Evolutionary conservation across 2,888 invertebrate genomes (phyloP).

Genomic region (Epistrophe eligans): DNA sequence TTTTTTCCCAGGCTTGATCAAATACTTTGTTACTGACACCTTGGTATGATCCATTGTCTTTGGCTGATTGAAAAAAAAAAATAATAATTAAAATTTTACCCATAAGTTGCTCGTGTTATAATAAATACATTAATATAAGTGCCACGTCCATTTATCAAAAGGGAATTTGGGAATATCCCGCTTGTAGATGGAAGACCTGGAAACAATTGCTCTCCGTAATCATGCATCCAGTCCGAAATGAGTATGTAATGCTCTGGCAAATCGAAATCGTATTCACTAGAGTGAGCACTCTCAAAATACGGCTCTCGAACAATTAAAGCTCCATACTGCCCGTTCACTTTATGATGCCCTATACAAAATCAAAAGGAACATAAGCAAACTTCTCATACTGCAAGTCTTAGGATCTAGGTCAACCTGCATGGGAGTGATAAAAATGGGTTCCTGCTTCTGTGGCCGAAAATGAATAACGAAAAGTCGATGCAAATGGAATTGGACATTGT

Average conservation of each 20-base stretch:
- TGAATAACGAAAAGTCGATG: conserved; percentile 88
- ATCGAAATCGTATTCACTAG: conserved; percentile 89
- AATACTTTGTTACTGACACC: conserved; percentile 78
- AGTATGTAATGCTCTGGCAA: conserved; percentile 88
- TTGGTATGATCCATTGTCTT: conserved; percentile 48
- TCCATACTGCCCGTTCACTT: conserved; percentile 92
- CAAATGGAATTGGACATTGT: conserved; percentile 91
- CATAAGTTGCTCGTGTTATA: neutral
- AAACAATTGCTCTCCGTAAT: conserved; percentile 83
- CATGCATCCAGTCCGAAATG: conserved; percentile 92
- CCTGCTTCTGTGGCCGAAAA: conserved; percentile 89
- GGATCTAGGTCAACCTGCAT: conserved; percentile 84
- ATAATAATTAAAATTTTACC: neutral
- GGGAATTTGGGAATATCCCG: conserved; percentile 78
- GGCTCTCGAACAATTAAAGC: conserved; percentile 89
- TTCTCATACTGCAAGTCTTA: neutral
- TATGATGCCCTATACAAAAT: conserved; percentile 86
- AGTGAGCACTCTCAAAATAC: conserved; percentile 86
- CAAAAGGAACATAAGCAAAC: conserved; percentile 9
- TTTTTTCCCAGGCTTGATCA: conserved; percentile 78
- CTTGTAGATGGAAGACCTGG: conserved; percentile 78
- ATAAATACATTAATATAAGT: conserved; percentile 78
- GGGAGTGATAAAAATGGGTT: conserved; percentile 92
- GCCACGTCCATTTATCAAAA: conserved; percentile 81
- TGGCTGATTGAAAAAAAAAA: conserved; percentile 30